Conservation (phyloP, 2,797 vertebrate species). For the Oryzias sinensis region DNA sequence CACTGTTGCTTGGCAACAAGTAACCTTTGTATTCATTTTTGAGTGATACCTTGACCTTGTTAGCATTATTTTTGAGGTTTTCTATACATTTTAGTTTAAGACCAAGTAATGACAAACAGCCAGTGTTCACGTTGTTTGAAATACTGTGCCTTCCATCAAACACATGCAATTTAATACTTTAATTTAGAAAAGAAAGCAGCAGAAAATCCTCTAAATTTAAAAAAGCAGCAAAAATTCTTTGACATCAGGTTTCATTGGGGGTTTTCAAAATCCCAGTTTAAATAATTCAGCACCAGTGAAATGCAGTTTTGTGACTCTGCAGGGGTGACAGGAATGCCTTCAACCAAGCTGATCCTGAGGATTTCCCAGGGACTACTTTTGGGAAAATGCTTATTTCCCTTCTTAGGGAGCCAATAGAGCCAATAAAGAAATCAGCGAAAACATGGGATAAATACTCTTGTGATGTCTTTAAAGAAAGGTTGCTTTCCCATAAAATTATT, state of each 20-base stretch:
- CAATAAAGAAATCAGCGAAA: not conserved
- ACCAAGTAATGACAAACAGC: no score
- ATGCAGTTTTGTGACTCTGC: conserved; percentile 29
- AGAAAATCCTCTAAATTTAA: no score
- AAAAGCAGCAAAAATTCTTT: no score
- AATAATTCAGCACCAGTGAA: conserved; percentile 43
- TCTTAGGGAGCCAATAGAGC: conserved; percentile 2
- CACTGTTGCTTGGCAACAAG: conserved; percentile 51
- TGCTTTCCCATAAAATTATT: no score
- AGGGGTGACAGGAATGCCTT: conserved; percentile 34
- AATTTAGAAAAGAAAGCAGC: no score
- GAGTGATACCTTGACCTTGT: conserved; percentile 2
- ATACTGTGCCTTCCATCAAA: no score
- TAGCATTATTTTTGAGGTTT: no score
- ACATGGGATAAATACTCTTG: no score
- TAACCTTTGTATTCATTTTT: conserved; percentile 25
- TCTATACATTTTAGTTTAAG: not conserved
- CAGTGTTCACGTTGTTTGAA: no score
- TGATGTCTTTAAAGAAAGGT: no score
- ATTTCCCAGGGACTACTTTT: conserved; percentile 12
- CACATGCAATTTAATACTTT: no score
- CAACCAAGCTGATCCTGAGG: conserved; percentile 10
- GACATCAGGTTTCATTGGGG: no score
- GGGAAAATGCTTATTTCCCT: conserved; percentile 22
- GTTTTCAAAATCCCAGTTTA: conserved; percentile 17